Conservation (phyloP, 2,888 invertebrate genomes). For the Eledone cirrhosa region DNA sequence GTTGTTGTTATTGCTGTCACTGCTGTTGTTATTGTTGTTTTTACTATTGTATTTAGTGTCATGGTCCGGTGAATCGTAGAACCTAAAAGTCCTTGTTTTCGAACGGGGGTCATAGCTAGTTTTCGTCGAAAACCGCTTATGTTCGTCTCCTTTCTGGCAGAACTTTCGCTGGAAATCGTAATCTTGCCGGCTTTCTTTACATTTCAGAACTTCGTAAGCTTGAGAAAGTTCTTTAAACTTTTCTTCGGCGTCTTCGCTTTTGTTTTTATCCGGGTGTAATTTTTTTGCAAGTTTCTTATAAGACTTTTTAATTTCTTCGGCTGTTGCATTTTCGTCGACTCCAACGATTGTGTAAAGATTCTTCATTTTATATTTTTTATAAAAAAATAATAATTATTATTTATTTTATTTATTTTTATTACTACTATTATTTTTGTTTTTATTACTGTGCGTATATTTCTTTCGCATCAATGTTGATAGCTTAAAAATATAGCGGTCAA, state of each 20-base stretch:
- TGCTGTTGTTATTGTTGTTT: neutral
- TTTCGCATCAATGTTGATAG: too few relatives aligned
- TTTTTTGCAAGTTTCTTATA: slow-evolving; percentile 57
- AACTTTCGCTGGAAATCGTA: slow-evolving; percentile 37
- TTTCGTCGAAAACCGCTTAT: slow-evolving; percentile 1
- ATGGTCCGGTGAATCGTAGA: neutral
- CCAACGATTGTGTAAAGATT: slow-evolving; percentile 57
- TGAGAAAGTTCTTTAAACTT: slow-evolving; percentile 61
- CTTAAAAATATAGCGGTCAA: too few relatives aligned
- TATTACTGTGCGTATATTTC: too few relatives aligned
- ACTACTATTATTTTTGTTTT: too few relatives aligned
- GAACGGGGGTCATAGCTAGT: neutral
- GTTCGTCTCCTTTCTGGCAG: slow-evolving; percentile 44
- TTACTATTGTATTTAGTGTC: neutral
- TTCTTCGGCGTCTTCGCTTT: slow-evolving; percentile 57
- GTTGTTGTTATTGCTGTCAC: neutral
- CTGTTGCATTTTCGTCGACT: slow-evolving; percentile 50
- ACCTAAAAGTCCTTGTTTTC: slow-evolving; percentile 17
- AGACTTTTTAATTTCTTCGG: slow-evolving; percentile 61
- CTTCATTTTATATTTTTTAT: slow-evolving; percentile 32
- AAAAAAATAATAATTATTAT: too few relatives aligned
- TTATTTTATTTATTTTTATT: too few relatives aligned
- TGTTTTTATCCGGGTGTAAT: slow-evolving; percentile 64
- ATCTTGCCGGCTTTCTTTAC: slow-evolving; percentile 41
- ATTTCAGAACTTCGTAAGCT: slow-evolving; percentile 60